Evolutionary conservation across 2,113 vertebrate species (phyloP).

Genomic region (Alces alces): DNA sequence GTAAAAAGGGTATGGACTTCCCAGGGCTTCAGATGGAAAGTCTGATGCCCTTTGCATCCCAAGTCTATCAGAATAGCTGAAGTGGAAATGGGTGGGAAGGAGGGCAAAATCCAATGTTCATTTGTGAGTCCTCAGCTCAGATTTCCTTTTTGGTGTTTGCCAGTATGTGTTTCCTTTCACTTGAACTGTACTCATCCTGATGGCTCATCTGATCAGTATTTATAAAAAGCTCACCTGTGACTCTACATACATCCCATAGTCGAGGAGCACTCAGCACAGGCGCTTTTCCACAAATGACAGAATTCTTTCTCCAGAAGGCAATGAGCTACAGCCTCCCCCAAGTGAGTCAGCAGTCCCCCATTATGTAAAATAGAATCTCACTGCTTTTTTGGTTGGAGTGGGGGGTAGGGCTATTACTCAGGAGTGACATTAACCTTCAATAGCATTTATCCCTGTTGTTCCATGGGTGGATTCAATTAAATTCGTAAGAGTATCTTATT

Average conservation of each 20-base stretch:
- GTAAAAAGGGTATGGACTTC: neutral
- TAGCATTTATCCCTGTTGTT: neutral
- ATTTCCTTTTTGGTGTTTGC: neutral
- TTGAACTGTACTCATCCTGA: neutral
- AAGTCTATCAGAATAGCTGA: neutral
- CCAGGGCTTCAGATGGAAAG: neutral
- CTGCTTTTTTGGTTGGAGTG: neutral
- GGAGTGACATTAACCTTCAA: conserved; percentile 6
- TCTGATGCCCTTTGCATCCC: neutral
- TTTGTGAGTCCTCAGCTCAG: neutral
- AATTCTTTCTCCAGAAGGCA: neutral
- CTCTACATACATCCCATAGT: neutral
- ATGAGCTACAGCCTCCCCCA: neutral
- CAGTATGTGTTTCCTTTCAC: neutral
- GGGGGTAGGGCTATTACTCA: neutral
- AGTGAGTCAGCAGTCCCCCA: neutral
- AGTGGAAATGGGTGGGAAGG: neutral
- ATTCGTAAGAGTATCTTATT: neutral
- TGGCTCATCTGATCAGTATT: neutral
- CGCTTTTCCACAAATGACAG: neutral
- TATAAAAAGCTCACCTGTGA: neutral
- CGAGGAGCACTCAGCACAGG: neutral
- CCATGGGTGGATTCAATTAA: neutral
- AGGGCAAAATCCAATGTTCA: neutral
- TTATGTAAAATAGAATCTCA: neutral